Percentiles rank a stretch among this genome's conserved stretches.
Conservation (phyloP, 2,113 vertebrate genomes). For the Tragelaphus imberbis region DNA sequence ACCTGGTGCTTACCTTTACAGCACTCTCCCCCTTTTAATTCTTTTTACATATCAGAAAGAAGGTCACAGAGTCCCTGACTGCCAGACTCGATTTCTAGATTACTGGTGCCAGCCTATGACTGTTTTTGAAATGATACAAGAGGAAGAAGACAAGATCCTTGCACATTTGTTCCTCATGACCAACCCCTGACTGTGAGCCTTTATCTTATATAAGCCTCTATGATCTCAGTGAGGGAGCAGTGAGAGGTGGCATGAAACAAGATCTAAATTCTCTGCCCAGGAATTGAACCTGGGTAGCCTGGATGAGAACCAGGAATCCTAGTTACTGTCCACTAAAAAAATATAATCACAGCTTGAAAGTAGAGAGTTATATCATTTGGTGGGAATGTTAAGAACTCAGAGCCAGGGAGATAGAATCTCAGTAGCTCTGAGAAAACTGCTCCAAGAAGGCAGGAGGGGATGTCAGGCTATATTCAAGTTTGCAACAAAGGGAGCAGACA, state of each 20-base stretch:
- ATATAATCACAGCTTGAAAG: not conserved
- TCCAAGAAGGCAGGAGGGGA: not conserved
- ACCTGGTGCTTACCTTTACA: not conserved
- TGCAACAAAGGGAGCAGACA: not conserved
- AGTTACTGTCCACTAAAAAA: not conserved
- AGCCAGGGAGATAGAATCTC: not conserved
- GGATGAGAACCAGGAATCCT: not conserved
- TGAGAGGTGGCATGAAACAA: not conserved
- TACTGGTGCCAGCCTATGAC: not conserved
- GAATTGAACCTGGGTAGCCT: not conserved
- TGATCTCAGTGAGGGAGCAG: not conserved
- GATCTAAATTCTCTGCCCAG: not conserved
- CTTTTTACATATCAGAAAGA: not conserved
- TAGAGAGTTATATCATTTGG: not conserved
- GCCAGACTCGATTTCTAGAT: not conserved
- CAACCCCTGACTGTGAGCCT: not conserved
- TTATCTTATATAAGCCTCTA: not conserved
- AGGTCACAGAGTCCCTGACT: not conserved
- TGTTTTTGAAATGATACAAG: not conserved
- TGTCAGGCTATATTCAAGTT: not conserved
- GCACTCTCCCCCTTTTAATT: not conserved
- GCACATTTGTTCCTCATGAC: not conserved
- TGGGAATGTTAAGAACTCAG: not conserved
- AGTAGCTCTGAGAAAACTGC: not conserved
- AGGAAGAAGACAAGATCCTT: not conserved